Evolutionary conservation across 2,113 vertebrate genomes (phyloP).

Genomic region (Anhinga anhinga): DNA sequence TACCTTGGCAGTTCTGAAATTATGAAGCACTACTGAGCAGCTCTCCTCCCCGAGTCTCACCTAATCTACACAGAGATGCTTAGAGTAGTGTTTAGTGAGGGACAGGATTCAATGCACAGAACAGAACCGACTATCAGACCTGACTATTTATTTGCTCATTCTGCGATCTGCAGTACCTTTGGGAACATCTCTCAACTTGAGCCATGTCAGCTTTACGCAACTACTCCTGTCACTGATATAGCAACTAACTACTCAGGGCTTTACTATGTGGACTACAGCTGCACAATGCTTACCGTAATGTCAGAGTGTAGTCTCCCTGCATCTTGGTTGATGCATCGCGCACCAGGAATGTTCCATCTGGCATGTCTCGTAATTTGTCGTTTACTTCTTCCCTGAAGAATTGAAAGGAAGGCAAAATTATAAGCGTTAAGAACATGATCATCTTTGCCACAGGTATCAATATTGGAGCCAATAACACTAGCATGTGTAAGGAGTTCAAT

Average conservation of each 20-base stretch:
- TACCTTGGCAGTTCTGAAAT: neutral
- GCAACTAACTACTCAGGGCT: neutral
- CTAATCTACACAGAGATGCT: neutral
- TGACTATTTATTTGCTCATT: neutral
- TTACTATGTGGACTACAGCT: neutral
- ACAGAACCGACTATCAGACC: neutral
- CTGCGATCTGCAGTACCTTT: neutral
- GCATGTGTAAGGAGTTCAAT: neutral
- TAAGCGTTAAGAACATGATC: neutral
- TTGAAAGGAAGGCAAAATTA: neutral
- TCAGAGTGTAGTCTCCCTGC: constrained; percentile 94
- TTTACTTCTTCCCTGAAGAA: constrained; percentile 91
- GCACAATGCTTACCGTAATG: constrained; percentile 78
- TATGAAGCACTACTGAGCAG: neutral
- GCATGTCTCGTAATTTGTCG: constrained; percentile 90
- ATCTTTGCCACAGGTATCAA: neutral
- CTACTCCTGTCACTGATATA: neutral
- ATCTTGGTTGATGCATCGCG: constrained; percentile 93
- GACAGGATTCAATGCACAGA: neutral
- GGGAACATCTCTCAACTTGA: neutral
- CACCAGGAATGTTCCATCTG: constrained; percentile 94
- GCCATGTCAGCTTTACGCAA: neutral
- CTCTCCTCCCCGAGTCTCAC: neutral
- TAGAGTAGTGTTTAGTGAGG: neutral
- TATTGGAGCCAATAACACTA: neutral